phyloP scores from a whole-genome alignment of 2,797 vertebrate genomes.

The Perodicticus potto region DNA sequence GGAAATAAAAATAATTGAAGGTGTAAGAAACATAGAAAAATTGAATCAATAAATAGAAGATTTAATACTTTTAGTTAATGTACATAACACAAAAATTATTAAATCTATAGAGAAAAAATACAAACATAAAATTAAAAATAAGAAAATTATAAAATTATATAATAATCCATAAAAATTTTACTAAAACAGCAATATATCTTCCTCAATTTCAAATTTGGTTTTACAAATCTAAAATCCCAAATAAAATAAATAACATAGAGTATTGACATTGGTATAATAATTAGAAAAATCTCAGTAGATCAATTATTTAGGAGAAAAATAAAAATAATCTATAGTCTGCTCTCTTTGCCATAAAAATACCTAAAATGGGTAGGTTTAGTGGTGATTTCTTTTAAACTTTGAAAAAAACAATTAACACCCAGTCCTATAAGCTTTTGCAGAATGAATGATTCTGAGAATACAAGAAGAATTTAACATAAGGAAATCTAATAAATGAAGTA shows the following conservation, averaged over 20 bases:
- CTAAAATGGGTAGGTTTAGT: background rate
- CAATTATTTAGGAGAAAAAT: background rate
- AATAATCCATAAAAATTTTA: background rate
- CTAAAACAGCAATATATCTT: background rate
- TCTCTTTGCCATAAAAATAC: background rate
- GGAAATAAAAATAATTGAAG: background rate
- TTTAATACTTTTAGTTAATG: background rate
- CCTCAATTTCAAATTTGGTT: background rate
- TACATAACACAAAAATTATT: background rate
- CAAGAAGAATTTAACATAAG: background rate
- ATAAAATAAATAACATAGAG: conserved; percentile 14
- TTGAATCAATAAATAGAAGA: too few species aligned
- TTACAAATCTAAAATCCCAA: conserved; percentile 23
- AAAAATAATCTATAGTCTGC: background rate
- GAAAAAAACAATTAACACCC: background rate
- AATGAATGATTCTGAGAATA: background rate
- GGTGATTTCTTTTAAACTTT: conserved; percentile 9
- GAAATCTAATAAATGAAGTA: background rate
- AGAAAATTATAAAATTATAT: conserved; percentile 11
- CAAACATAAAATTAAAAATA: conserved; percentile 12
- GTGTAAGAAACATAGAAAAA: background rate
- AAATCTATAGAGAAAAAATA: background rate
- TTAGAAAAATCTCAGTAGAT: background rate
- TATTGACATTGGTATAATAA: background rate
- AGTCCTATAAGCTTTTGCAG: background rate